A percentile compares a stretch with the other conserved stretches of the same genome.
These are phyloP conservation scores for Drosophila peninsularis DNA, from an alignment of 2,888 invertebrate genomes.

Conservation along the genomic window DNA sequence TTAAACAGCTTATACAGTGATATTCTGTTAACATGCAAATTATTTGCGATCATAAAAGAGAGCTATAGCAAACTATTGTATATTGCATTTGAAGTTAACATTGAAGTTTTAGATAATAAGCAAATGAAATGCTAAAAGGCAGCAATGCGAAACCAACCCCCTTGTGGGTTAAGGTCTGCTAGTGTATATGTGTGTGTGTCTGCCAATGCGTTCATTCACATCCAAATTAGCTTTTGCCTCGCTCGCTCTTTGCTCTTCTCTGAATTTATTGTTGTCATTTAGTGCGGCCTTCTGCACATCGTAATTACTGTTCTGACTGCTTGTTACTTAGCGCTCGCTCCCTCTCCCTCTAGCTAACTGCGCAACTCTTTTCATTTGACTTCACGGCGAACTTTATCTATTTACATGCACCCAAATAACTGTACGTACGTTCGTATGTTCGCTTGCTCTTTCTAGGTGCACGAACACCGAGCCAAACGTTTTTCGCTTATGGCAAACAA, in stretches of 20 bases:
- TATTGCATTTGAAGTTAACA: not conserved
- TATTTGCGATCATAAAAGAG: not conserved
- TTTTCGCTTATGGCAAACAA: conserved; percentile 31
- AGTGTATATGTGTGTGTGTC: not conserved
- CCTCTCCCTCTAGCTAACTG: conserved; percentile 16
- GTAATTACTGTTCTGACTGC: conserved; percentile 41
- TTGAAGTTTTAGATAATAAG: not conserved
- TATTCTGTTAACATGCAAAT: conserved; percentile 9
- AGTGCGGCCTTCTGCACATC: conserved; percentile 37
- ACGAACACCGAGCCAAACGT: conserved; percentile 44
- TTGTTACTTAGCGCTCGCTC: conserved; percentile 1
- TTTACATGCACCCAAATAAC: conserved; percentile 60
- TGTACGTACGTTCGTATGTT: conserved; percentile 24
- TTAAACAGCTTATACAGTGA: conserved; percentile 11
- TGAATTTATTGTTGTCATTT: conserved; percentile 54
- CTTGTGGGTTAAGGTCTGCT: conserved; percentile 15
- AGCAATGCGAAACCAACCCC: conserved; percentile 4
- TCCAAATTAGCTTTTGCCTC: conserved; percentile 44
- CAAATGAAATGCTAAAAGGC: conserved; percentile 13
- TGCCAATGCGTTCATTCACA: conserved; percentile 52
- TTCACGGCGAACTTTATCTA: conserved; percentile 35
- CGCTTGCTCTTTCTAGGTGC: conserved; percentile 34
- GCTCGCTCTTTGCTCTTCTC: conserved; percentile 23
- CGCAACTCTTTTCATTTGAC: conserved; percentile 33
- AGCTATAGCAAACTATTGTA: too few relatives aligned